Base-by-base conservation (phyloP, 1,140 invertebrate genomes). In the Marisa cornuarietis region DNA sequence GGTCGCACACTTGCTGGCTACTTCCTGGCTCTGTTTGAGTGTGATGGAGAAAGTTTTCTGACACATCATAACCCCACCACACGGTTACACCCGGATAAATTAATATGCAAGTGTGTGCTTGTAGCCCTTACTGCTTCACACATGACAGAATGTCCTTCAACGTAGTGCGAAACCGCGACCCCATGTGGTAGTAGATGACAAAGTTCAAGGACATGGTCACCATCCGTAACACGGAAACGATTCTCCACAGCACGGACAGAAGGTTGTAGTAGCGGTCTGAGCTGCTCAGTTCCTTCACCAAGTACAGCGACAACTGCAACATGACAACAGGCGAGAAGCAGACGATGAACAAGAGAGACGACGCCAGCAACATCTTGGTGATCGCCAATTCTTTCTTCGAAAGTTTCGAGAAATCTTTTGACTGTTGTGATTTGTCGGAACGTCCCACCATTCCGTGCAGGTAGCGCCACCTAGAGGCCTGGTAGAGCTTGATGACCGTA, bases 311-410 rank as follows among this genome's bases (percentile, higher is more conserved):
- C 66, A 78, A 20, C 66, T 78, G 76, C 9, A 58, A 51, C 1
- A 69, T 20, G 31, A 68, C 22, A 24, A 51, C 69, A 52, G 76
- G 76, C 11, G 76, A 22, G 14, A 69, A 24, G 66, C 76, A 78
- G 65, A 78, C 66, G 42, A 78, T 31, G 66, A 77, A 78, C 52
- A 78, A 63, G 13, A 78, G n/a, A 52, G 76, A 78, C 16, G 65
- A 54, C 66, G 9, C 51, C 61, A 68, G 52, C 63, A 78, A 20
- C 76, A 71, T 78, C 51, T 66, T 66, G 49, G 72, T 74, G 51
- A 58, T 51, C 49, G 72, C 72, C 20, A 74, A 9, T 54, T 74
- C 49, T n/a, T 24, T 58, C 52, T 74, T 51, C 51, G 16, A 9
- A 16, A 58, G 18, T 58, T 51, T 54, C 3, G 71, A 0, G 26